Conservation (phyloP, 2,797 vertebrate species). For the Enteromius paludinosus region DNA sequence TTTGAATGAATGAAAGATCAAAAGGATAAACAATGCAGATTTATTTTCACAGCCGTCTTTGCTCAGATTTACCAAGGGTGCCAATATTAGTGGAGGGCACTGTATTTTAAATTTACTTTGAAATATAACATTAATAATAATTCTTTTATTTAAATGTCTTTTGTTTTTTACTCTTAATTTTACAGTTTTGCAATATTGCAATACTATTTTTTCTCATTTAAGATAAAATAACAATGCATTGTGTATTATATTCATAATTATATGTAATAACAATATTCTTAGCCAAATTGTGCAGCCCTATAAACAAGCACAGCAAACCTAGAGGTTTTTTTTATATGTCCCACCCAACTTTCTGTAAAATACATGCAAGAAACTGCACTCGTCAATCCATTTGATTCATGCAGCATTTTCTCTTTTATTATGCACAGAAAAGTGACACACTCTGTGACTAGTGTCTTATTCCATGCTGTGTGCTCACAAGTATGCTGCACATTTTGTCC, state of each 20-base stretch:
- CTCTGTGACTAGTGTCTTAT: conserved; percentile 56
- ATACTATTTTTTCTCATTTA: neutral
- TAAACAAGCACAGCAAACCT: neutral
- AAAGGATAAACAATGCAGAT: no score
- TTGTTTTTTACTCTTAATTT: neutral
- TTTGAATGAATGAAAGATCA: no score
- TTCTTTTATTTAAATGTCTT: neutral
- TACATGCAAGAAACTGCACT: neutral
- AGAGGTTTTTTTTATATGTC: neutral
- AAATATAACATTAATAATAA: neutral
- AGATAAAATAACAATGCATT: neutral
- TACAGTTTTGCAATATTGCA: neutral
- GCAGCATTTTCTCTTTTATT: neutral
- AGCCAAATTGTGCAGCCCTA: neutral
- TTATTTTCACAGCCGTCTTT: no score
- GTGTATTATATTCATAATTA: neutral
- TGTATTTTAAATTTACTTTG: neutral
- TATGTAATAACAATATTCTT: neutral
- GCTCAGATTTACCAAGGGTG: no score
- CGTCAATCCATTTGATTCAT: neutral
- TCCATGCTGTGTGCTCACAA: neutral
- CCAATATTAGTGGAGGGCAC: no score
- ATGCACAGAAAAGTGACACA: neutral
- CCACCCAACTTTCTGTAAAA: neutral
- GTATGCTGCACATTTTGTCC: neutral